Evolutionary conservation across 2,797 vertebrate species (phyloP).

Genomic region (Uromys caudimaculatus): DNA sequence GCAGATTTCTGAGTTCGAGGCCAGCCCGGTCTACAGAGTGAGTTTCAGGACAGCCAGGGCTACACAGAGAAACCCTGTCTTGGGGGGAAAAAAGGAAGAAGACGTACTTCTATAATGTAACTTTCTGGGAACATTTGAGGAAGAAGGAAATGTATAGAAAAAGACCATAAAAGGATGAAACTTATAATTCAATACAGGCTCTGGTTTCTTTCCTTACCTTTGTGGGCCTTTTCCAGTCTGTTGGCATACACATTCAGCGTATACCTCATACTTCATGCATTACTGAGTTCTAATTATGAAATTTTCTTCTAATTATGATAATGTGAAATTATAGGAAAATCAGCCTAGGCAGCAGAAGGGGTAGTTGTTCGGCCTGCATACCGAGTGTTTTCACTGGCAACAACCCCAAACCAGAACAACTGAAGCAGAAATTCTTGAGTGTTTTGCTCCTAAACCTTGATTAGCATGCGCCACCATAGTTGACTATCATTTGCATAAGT

Average conservation of each 20-base stretch:
- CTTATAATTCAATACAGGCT: slow-evolving; percentile 65
- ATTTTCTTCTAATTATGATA: slow-evolving; percentile 77
- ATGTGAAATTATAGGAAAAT: slow-evolving; percentile 71
- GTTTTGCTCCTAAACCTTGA: slow-evolving; percentile 13
- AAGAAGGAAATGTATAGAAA: slow-evolving; percentile 44
- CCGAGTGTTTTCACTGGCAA: slow-evolving; percentile 40
- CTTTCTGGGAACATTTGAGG: slow-evolving; percentile 38
- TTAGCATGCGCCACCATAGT: neutral
- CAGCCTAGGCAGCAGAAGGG: slow-evolving; percentile 68
- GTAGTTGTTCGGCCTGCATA: slow-evolving; percentile 57
- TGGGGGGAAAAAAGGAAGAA: too few species aligned
- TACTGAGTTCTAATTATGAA: slow-evolving; percentile 76
- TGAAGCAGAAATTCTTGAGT: slow-evolving; percentile 50
- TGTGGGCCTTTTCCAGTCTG: slow-evolving; percentile 58
- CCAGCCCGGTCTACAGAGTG: too few species aligned
- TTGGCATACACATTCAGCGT: slow-evolving; percentile 26
- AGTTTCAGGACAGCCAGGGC: too few species aligned
- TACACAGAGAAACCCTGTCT: too few species aligned
- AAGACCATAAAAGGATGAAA: slow-evolving; percentile 61
- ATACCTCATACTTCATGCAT: slow-evolving; percentile 71
- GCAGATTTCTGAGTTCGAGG: too few species aligned
- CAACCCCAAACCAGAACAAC: slow-evolving; percentile 11
- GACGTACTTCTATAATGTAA: neutral
- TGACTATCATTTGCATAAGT: slow-evolving; percentile 53
- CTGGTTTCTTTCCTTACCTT: slow-evolving; percentile 75